These are phyloP conservation scores for Chrysolina americana DNA, from an alignment of 2,888 invertebrate species.

Conservation along the genomic window DNA sequence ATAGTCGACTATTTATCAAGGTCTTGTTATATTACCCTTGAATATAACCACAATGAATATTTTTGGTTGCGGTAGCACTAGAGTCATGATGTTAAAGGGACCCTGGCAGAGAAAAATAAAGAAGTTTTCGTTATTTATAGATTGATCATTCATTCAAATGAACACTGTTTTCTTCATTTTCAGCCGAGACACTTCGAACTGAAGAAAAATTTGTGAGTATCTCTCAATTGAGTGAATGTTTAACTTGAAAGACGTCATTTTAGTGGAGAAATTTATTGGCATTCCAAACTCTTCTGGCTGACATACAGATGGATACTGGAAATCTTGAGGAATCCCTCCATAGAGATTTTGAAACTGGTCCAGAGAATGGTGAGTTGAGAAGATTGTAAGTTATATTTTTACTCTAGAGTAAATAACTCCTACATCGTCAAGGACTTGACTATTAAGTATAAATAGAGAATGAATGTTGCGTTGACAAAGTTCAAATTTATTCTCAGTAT, in stretches of 20 bases:
- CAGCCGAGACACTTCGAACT: conserved; percentile 53
- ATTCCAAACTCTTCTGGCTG: conserved; percentile 82
- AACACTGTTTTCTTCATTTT: conserved; percentile 38
- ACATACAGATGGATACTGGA: conserved; percentile 82
- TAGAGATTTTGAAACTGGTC: conserved; percentile 82
- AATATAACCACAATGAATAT: no score
- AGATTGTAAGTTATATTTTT: not conserved
- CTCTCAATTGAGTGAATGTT: not conserved
- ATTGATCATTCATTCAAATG: not conserved
- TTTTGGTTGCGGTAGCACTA: no score
- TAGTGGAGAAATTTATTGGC: conserved; percentile 78
- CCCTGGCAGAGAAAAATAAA: no score
- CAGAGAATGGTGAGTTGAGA: conserved; percentile 84
- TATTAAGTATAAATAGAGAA: no score
- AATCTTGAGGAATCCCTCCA: conserved; percentile 83
- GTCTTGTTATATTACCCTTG: no score
- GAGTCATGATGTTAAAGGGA: no score
- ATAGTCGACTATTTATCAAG: no score
- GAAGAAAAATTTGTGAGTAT: conserved; percentile 57
- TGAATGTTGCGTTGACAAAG: no score
- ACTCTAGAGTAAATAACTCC: no score
- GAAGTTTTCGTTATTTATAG: not conserved
- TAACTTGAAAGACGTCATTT: conserved; percentile 45
- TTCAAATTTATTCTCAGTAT: no score
- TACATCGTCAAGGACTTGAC: no score